Conservation (phyloP, 1,140 invertebrate genomes). For the Zophobas atratus region DNA sequence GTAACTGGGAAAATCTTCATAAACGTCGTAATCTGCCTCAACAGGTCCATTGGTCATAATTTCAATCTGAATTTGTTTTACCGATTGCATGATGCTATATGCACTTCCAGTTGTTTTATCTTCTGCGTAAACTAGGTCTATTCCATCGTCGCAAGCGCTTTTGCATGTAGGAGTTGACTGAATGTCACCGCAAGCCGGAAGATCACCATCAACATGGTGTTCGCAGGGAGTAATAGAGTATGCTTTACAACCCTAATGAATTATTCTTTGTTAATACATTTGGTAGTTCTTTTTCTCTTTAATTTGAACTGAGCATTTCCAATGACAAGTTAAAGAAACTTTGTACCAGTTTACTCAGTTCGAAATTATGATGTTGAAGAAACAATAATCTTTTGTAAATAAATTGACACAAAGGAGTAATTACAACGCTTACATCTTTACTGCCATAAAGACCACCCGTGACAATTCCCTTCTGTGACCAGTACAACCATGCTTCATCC, state of each 20-base stretch:
- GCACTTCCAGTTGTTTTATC: conserved; percentile 67
- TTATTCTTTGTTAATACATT: background rate
- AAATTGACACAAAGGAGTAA: too few species aligned
- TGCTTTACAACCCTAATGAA: conserved; percentile 65
- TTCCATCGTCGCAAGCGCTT: conserved; percentile 71
- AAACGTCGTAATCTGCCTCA: conserved; percentile 28
- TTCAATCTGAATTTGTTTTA: conserved; percentile 52
- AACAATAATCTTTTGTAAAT: background rate
- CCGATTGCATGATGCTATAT: conserved; percentile 2
- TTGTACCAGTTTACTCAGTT: too few species aligned
- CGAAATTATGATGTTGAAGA: background rate
- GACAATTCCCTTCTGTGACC: conserved; percentile 71
- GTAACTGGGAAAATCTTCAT: conserved; percentile 46
- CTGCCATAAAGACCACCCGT: conserved; percentile 76
- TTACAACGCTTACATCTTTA: conserved; percentile 33
- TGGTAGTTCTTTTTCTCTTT: background rate
- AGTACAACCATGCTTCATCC: conserved; percentile 74
- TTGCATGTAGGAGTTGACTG: conserved; percentile 74
- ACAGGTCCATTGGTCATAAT: conserved; percentile 33
- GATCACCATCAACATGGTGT: conserved; percentile 71
- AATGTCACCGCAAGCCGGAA: conserved; percentile 48
- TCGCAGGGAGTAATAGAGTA: conserved; percentile 77
- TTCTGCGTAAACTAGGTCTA: conserved; percentile 70
- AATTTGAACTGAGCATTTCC: too few species aligned
- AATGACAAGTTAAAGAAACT: too few species aligned